Percentiles rank a stretch among this genome's conserved stretches.
Conservation (phyloP, 2,797 vertebrate species). For the Ficedula albicollis region DNA sequence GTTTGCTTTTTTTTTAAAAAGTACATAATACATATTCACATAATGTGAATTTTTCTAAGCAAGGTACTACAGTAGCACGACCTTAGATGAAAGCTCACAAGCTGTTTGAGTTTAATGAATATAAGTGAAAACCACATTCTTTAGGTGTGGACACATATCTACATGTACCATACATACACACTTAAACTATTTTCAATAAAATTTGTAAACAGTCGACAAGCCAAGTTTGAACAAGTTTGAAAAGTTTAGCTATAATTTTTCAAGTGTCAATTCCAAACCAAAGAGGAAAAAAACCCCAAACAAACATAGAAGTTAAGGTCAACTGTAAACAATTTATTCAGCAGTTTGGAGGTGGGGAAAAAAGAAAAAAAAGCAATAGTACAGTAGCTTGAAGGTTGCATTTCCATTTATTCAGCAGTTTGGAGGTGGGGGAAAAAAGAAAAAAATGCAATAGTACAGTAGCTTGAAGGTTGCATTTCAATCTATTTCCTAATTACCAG, state of each 20-base stretch:
- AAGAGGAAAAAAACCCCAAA: background rate
- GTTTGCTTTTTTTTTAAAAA: background rate
- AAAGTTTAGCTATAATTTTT: background rate
- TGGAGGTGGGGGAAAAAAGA: too few relatives aligned
- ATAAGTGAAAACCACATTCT: background rate
- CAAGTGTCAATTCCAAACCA: background rate
- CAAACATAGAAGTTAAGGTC: background rate
- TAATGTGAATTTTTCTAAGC: background rate
- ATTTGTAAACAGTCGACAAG: background rate
- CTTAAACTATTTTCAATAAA: background rate
- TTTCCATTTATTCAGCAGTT: background rate
- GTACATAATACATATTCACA: background rate
- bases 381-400: background rate
- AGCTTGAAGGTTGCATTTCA: background rate
- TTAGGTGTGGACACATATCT: background rate
- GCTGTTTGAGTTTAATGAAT: background rate
- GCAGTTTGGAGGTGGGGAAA: too few relatives aligned
- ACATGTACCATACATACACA: background rate
- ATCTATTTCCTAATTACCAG: background rate
- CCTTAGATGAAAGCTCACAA: background rate
- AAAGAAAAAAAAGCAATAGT: background rate
- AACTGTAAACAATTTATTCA: background rate
- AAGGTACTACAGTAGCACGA: background rate
- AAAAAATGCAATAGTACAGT: background rate
- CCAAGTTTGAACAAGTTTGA: background rate